Percentiles rank a stretch among this genome's conserved stretches.
These are phyloP conservation scores for Teleogryllus occipitalis DNA, from an alignment of 1,140 invertebrate species.

Conservation along the genomic window DNA sequence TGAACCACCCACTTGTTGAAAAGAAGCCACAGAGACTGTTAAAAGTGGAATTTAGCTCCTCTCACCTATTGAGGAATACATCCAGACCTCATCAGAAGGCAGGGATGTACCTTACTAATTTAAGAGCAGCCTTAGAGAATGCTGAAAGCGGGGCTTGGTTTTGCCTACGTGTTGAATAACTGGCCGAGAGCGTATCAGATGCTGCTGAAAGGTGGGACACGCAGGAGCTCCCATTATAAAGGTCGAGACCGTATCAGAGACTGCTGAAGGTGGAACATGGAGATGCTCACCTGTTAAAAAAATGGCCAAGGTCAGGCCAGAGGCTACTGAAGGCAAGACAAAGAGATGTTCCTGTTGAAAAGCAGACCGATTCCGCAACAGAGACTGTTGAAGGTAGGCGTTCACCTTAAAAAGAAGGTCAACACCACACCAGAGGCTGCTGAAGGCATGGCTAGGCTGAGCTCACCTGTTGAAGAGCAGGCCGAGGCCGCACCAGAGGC, in stretches of 20 bases:
- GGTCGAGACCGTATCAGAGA: conserved; percentile 38
- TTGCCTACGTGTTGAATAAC: conserved; percentile 42
- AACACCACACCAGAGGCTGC: conserved; percentile 41
- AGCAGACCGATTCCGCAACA: conserved; percentile 42
- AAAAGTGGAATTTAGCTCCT: no score
- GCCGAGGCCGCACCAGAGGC: conserved; percentile 40
- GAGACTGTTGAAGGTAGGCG: conserved; percentile 38
- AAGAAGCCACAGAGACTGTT: no score
- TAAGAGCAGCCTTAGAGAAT: no score
- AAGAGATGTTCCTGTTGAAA: conserved; percentile 37
- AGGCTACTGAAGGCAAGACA: conserved; percentile 42
- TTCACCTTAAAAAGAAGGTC: conserved; percentile 42
- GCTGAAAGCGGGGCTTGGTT: no score
- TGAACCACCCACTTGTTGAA: no score
- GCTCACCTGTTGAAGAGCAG: conserved; percentile 43
- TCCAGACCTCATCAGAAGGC: no score
- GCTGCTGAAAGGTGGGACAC: conserved; percentile 47
- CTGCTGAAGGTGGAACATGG: no score
- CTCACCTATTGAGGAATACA: no score
- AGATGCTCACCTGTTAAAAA: conserved; percentile 42
- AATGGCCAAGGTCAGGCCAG: conserved; percentile 40
- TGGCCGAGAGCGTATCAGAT: conserved; percentile 41
- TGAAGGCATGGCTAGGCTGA: conserved; percentile 36
- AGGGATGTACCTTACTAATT: no score
- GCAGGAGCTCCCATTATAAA: conserved; percentile 47